Evolutionary conservation across 2,797 vertebrate species (phyloP).

Genomic region (Channallabes apus): DNA sequence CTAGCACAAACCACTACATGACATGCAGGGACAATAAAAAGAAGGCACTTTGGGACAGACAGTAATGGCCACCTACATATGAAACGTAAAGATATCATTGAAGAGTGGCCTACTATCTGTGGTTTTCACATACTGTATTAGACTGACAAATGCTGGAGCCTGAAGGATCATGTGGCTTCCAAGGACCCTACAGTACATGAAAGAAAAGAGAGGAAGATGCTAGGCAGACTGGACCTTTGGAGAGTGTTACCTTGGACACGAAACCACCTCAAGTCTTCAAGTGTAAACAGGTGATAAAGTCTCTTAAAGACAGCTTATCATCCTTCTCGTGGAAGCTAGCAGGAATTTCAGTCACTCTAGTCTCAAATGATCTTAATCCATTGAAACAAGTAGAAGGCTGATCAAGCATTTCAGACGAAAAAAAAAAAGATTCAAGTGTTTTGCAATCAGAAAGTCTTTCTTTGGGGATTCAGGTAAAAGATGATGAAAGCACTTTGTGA

Average conservation of each 20-base stretch:
- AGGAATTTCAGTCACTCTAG: neutral
- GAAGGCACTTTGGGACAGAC: too few species aligned
- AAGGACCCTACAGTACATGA: neutral
- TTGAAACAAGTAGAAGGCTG: neutral
- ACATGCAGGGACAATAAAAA: too few species aligned
- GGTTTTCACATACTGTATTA: too few species aligned
- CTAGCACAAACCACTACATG: too few species aligned
- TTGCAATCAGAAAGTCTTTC: neutral
- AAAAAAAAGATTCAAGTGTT: neutral
- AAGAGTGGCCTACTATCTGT: too few species aligned
- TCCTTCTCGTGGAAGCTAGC: neutral
- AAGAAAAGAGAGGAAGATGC: neutral
- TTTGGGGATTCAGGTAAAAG: neutral
- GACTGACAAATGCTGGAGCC: too few species aligned
- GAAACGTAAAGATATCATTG: too few species aligned
- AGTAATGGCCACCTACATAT: too few species aligned
- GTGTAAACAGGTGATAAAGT: neutral
- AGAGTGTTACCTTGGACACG: neutral
- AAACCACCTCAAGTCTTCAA: neutral
- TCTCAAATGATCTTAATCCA: neutral
- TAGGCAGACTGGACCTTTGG: neutral
- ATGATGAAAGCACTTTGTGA: neutral
- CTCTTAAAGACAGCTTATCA: neutral
- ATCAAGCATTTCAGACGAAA: neutral
- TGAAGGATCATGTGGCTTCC: too few species aligned